phyloP scores from a whole-genome alignment of 2,888 invertebrate genomes.

The Silvanus unidentatus region DNA sequence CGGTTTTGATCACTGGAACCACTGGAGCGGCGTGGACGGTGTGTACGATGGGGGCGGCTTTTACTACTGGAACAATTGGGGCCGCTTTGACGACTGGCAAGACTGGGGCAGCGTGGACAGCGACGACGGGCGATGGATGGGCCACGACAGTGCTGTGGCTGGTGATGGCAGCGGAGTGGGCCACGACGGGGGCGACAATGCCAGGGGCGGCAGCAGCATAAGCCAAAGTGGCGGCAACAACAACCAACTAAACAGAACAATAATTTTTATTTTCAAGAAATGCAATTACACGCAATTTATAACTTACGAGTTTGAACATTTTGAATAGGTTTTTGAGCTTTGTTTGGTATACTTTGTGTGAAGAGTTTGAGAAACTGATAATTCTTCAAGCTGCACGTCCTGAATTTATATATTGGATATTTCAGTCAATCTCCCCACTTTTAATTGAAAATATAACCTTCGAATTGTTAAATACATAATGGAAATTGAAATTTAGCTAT shows the following conservation, averaged over 20 bases:
- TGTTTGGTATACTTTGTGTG: background rate
- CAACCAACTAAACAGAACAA: constrained; percentile 45
- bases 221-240: constrained; percentile 50
- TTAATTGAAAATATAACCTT: too few species aligned
- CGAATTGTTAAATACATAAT: too few species aligned
- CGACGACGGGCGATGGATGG: constrained; percentile 29
- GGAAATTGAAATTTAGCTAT: too few species aligned
- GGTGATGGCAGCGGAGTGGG: constrained; percentile 9
- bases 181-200: constrained; percentile 9
- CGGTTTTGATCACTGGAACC: constrained; percentile 24
- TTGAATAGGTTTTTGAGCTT: constrained; percentile 10
- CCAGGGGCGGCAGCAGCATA: constrained; percentile 37
- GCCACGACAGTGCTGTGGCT: constrained; percentile 15
- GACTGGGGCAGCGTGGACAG: constrained; percentile 31
- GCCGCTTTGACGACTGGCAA: constrained; percentile 32
- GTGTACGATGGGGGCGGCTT: constrained; percentile 26
- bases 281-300: background rate
- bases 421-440: too few species aligned
- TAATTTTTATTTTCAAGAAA: constrained; percentile 1
- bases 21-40: constrained; percentile 24
- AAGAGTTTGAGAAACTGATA: too few species aligned
- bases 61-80: constrained; percentile 29
- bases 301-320: constrained; percentile 28
- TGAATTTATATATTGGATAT: too few species aligned
- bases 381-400: too few species aligned